Evolutionary conservation across 2,113 vertebrate genomes (phyloP), one percentile per base, ranked within the genome.

Genomic region (Cyphomyrus discorhynchus): DNA sequence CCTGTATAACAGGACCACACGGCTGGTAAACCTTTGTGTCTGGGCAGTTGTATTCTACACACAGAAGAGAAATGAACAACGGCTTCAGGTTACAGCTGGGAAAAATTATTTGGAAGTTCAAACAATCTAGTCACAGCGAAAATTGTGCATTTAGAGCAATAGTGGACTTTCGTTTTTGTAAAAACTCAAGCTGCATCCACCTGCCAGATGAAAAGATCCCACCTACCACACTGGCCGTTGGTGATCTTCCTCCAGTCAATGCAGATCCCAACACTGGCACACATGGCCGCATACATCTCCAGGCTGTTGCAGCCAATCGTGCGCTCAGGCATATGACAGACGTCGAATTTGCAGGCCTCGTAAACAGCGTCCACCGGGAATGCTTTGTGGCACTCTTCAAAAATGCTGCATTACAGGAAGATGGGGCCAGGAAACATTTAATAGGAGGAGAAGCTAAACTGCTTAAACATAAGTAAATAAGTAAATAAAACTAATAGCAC

Each of bases 191-290:
- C n/a, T 52, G 7, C 35, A 24, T 88, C 27, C 82, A 53, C 19
- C 27, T 53, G 21, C 2, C 47, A 27, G 21, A 53, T 50, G 13
- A 53, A 15, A 17, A 52, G 49, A 27, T 50, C n/a, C 24, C 31
- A 17, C 47, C 50, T 56, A 98, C 98, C 2, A 74, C 98, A 98
- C 2, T 87, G 89, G 3, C 93, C 93, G 5, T 95, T 92, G 46
- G 97, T 97, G 10, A 50, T 53, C 47, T 86, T 90, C 92, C 98
- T 96, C 98, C 98, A 99, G 91, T 97, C 93, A 1, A 98, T 84
- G 70, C 98, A 99, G 31, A 97, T 5, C 15, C 96, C 96, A 42
- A 86, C 91, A 1, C 91, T 42, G 1, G 95, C 92, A 5, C 98
- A 99, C 74, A 96, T 94, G 0, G 95, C 90, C 6, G 97, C 97